Percentiles rank a stretch among this genome's conserved stretches.
Conservation (phyloP, 2,888 invertebrate genomes). For the Noctua comes region DNA sequence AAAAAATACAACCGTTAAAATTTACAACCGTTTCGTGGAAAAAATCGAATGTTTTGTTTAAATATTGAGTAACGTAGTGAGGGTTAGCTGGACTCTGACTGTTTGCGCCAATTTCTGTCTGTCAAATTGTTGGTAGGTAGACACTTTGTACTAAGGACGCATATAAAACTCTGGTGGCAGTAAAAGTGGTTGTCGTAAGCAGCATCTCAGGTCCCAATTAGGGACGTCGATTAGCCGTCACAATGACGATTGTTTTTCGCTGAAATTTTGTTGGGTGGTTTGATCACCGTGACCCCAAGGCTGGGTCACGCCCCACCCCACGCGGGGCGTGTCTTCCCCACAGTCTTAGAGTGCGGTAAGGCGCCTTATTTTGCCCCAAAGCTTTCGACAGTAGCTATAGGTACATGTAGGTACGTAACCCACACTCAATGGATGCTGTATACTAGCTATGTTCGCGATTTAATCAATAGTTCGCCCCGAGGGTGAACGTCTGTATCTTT, state of each 20-base stretch:
- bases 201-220: slow-evolving; percentile 8
- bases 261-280: slow-evolving; percentile 80
- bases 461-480: slow-evolving; percentile 64
- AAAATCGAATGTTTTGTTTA: neutral
- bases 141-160: neutral
- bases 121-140: neutral
- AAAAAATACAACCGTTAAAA: neutral
- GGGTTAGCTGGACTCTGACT: neutral
- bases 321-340: slow-evolving; percentile 79
- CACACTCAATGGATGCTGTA: slow-evolving; percentile 40
- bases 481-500: slow-evolving; percentile 22
- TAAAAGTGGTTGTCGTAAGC: neutral
- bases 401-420: slow-evolving; percentile 55
- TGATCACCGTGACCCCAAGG: slow-evolving; percentile 78
- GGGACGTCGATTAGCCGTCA: slow-evolving; percentile 75
- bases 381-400: slow-evolving; percentile 71
- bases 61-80: neutral
- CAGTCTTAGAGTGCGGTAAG: slow-evolving; percentile 76
- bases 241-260: slow-evolving; percentile 71
- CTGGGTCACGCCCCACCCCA: slow-evolving; percentile 75
- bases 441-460: slow-evolving; percentile 36
- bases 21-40: neutral
- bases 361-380: slow-evolving; percentile 79
- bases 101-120: neutral
- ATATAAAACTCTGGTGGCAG: neutral